Evolutionary conservation across 2,113 vertebrate species (phyloP).

Genomic region (Ciconia maguari): DNA sequence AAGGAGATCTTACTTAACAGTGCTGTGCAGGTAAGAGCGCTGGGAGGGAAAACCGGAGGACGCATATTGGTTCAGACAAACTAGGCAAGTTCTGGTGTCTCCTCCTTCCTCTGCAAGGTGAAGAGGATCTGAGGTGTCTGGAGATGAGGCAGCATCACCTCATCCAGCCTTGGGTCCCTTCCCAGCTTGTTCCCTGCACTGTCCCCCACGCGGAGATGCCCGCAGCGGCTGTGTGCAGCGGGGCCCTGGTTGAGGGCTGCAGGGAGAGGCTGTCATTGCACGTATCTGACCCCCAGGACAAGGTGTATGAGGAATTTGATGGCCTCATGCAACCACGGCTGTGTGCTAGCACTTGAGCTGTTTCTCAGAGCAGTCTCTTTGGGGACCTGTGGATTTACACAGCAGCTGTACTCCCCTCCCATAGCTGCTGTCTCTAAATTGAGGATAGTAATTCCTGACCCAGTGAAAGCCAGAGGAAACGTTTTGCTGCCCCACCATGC

Average conservation of each 20-base stretch:
- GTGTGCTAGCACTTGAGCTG: not conserved
- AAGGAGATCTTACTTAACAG: not conserved
- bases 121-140: not conserved
- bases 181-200: not conserved
- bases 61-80: not conserved
- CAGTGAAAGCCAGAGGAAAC: not conserved
- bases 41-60: not conserved
- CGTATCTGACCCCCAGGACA: not conserved
- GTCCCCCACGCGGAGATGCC: rapidly evolving
- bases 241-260: not conserved
- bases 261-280: not conserved
- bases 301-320: not conserved
- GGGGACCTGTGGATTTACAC: not conserved
- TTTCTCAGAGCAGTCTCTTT: not conserved
- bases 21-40: not conserved
- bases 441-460: not conserved
- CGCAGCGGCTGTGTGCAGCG: not conserved
- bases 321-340: not conserved
- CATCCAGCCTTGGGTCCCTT: not conserved
- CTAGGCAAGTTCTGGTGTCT: not conserved
- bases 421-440: not conserved
- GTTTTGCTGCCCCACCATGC: not conserved
- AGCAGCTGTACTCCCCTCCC: not conserved
- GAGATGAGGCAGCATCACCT: not conserved
- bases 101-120: not conserved